Percentiles rank a stretch among this genome's conserved stretches.
phyloP scores from a whole-genome alignment of 2,113 vertebrate genomes.

The Elachura formosa region DNA sequence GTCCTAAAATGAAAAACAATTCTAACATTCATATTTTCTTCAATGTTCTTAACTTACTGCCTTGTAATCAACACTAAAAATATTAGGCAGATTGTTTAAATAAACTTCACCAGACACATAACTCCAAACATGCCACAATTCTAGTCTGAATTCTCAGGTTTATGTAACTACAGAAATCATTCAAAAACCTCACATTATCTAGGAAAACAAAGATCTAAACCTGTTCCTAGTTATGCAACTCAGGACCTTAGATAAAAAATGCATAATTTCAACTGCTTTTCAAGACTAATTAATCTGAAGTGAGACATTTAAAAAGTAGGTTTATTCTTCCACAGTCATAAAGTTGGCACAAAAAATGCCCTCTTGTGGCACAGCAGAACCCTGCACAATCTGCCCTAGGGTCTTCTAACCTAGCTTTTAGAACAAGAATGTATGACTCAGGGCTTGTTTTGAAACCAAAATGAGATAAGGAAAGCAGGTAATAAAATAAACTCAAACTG shows the following conservation, averaged over 20 bases:
- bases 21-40: background rate
- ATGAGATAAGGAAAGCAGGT: background rate
- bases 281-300: background rate
- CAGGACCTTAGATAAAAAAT: background rate
- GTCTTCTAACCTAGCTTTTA: background rate
- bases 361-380: conserved; percentile 27
- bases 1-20: background rate
- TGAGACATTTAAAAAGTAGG: background rate
- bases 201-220: background rate
- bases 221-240: background rate
- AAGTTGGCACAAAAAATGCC: background rate
- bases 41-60: background rate
- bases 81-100: background rate
- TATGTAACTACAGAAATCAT: background rate
- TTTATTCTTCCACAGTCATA: background rate
- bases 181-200: background rate
- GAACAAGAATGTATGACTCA: background rate
- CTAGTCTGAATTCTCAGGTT: background rate
- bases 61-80: background rate
- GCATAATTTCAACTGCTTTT: background rate
- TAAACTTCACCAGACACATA: background rate
- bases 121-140: background rate
- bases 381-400: background rate
- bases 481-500: background rate
- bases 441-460: background rate